Base-by-base conservation (phyloP, 1,140 invertebrate species). In the Scylla paramamosain region DNA sequence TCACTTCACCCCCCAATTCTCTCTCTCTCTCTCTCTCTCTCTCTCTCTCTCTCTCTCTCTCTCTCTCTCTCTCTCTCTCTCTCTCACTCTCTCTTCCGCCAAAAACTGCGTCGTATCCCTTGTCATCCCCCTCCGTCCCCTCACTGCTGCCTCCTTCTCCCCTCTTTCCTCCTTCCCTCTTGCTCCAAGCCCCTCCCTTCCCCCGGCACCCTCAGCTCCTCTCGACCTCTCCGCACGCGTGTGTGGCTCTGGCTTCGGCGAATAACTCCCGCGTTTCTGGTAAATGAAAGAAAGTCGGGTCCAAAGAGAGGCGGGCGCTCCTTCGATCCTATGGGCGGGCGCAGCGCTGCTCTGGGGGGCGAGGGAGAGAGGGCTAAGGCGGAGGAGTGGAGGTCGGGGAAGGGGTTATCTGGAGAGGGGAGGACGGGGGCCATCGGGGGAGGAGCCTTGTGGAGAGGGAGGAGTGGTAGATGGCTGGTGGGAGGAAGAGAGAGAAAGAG, bases 211-310 rank as follows among this genome's bases (percentile, higher is more conserved):
- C 89, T 39, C 89, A 91, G 32, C 89, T 32, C 89, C 89, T 91
- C 89, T 91, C 89, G 89, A 91, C 89, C 89, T 91, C 45, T 29
- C 32, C 89, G 45, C 28, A 14, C 32, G 32, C 31, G 86, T 45
- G 86, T 45, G 86, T 31, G 67, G 32, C 59, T 82, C 59, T 39
- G 67, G 77, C 67, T 83, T 84, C 92, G 82, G 82, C 39, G 92
- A 93, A 93, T 46, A 82, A 39, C 82, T 93, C 82, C 67, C 77
- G 25, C 92, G 92, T 93, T 93, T 93, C 92, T 93, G 92, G 82
- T 93, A 93, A 93, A 93, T 91, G 89, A 91, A 91, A 91, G 89
- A 91, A 91, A 91, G 45, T 91, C 89, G 89, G 89, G 89, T 46
- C 52, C 89, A 46, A 91, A 91, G 52, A 52, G 52, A 52, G 52